Evolutionary conservation across 2,888 invertebrate genomes (phyloP).

Genomic region (Acanthosoma haemorrhoidale): DNA sequence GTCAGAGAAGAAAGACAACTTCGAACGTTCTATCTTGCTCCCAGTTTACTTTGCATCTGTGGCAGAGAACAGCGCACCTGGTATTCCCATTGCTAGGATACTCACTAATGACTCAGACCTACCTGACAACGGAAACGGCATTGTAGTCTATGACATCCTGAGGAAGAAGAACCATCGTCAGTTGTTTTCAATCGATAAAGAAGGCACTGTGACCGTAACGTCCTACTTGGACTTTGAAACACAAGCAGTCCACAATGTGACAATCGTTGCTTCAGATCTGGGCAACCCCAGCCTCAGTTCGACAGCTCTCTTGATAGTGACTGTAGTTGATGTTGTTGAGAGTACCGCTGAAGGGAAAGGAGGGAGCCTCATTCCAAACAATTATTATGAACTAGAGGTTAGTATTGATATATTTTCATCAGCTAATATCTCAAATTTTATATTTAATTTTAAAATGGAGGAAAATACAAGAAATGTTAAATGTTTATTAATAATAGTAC

Average conservation of each 20-base stretch:
- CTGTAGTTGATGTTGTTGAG: constrained; percentile 62
- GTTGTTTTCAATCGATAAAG: constrained; percentile 75
- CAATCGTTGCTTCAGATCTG: constrained; percentile 76
- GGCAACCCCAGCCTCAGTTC: constrained; percentile 78
- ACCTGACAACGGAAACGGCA: constrained; percentile 72
- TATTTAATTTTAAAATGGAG: too few relatives aligned
- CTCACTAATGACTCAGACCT: constrained; percentile 82
- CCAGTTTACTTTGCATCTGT: constrained; percentile 73
- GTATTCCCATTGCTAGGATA: constrained; percentile 67
- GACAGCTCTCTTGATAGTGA: constrained; percentile 65
- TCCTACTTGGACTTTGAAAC: constrained; percentile 66
- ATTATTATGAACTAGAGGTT: constrained; percentile 70
- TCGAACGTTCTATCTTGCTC: constrained; percentile 53
- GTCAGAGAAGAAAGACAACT: constrained; percentile 45
- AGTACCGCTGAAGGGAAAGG: constrained; percentile 46
- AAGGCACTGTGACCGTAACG: constrained; percentile 72
- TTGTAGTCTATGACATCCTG: constrained; percentile 70
- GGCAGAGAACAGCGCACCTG: constrained; percentile 68
- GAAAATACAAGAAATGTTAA: too few relatives aligned
- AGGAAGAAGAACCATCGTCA: constrained; percentile 56
- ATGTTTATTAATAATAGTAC: too few relatives aligned
- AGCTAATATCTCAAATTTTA: too few relatives aligned
- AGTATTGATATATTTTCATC: constrained; percentile 12
- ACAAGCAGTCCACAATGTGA: constrained; percentile 62
- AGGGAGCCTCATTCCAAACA: constrained; percentile 46